phyloP scores from a whole-genome alignment of 2,113 vertebrate genomes.

The Poeciliopsis turrubarensis region DNA sequence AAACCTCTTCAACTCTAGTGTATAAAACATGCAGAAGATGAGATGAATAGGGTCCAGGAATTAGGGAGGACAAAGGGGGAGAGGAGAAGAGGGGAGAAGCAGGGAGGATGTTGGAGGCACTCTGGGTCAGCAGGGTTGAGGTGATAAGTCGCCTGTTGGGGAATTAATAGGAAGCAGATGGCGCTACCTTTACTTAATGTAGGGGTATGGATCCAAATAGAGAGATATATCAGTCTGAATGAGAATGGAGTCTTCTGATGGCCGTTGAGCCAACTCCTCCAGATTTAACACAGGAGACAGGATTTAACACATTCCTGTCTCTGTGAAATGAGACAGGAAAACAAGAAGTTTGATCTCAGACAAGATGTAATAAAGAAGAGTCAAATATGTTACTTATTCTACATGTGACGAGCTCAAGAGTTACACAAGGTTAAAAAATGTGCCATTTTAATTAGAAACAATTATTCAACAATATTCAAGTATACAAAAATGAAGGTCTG shows the following conservation, averaged over 20 bases:
- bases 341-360: constrained; percentile 51
- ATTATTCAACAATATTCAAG: not conserved
- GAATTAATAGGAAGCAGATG: constrained; percentile 82
- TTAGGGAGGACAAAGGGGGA: constrained; percentile 56
- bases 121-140: constrained; percentile 69
- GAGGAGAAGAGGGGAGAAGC: constrained; percentile 52
- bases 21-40: constrained; percentile 59
- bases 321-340: constrained; percentile 62
- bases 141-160: constrained; percentile 79
- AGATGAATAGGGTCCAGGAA: constrained; percentile 71
- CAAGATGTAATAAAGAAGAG: constrained; percentile 33
- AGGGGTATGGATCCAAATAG: constrained; percentile 60
- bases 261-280: constrained; percentile 58
- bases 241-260: constrained; percentile 57
- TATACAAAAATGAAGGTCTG: not conserved
- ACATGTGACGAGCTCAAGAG: constrained; percentile 11
- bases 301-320: constrained; percentile 75
- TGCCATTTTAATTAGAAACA: constrained; percentile 21
- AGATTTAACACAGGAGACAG: constrained; percentile 39
- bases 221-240: constrained; percentile 75
- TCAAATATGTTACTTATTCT: constrained; percentile 4
- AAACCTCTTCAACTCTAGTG: constrained; percentile 64
- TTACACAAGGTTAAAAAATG: constrained; percentile 33
- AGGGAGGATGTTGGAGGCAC: constrained; percentile 67
- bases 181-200: constrained; percentile 78